Percentiles rank a stretch among this genome's conserved stretches.
Conservation (phyloP, 1,140 invertebrate species). For the Aculops lycopersici region DNA sequence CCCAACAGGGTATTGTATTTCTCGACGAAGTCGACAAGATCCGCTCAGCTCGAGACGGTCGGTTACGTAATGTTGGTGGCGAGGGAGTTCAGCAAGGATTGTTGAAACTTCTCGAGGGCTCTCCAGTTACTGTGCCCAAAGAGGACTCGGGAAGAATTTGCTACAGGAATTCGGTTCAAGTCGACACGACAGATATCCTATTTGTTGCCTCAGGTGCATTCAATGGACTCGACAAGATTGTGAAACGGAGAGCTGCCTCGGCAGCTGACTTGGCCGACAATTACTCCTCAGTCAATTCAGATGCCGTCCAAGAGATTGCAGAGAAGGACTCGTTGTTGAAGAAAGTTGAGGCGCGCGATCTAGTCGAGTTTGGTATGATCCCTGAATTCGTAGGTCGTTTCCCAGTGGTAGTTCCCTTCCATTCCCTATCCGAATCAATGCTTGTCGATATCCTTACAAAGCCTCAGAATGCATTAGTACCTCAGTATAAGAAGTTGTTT, state of each 20-base stretch:
- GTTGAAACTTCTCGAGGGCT: constrained; percentile 77
- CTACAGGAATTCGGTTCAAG: constrained; percentile 66
- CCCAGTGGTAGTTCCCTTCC: constrained; percentile 84
- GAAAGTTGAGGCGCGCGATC: constrained; percentile 74
- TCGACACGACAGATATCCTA: constrained; percentile 94
- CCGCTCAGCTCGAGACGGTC: constrained; percentile 75
- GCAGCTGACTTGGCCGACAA: constrained; percentile 28
- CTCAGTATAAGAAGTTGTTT: constrained; percentile 44
- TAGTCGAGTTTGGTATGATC: constrained; percentile 92
- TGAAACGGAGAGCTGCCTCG: constrained; percentile 49
- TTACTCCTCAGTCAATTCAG: constrained; percentile 17
- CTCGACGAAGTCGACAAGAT: constrained; percentile 98
- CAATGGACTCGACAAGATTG: constrained; percentile 72
- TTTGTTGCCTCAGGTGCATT: constrained; percentile 96
- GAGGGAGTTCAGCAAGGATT: constrained; percentile 81
- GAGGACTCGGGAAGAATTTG: constrained; percentile 65
- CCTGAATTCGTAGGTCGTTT: constrained; percentile 90
- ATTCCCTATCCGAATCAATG: constrained; percentile 60
- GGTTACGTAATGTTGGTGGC: constrained; percentile 76
- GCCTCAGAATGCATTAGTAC: constrained; percentile 72
- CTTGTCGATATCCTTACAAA: constrained; percentile 80
- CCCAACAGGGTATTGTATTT: constrained; percentile 92
- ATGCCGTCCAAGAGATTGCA: constrained; percentile 28
- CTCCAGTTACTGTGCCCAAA: constrained; percentile 86
- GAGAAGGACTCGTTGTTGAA: constrained; percentile 45